phyloP scores from a whole-genome alignment of 2,888 invertebrate genomes.

The Drosophila flavopinicola region DNA sequence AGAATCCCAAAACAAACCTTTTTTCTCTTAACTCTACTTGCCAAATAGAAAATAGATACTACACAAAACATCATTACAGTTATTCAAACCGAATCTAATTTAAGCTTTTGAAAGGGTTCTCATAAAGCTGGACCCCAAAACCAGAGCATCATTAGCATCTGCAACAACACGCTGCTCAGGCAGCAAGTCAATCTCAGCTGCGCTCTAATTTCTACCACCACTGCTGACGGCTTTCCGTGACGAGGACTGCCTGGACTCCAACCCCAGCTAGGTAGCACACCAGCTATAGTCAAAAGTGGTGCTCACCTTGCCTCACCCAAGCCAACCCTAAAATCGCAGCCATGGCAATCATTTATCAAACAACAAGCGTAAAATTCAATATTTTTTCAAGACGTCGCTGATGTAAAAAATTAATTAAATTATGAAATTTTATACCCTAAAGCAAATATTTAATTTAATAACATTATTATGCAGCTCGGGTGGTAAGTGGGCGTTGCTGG shows the following conservation, averaged over 20 bases:
- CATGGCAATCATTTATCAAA: conserved; percentile 76
- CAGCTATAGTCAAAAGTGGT: conserved; percentile 10
- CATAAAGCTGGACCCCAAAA: too few relatives aligned
- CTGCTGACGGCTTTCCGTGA: neutral
- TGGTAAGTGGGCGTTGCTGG: conserved; percentile 38
- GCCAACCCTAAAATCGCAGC: conserved; percentile 54
- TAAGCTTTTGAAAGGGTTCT: too few relatives aligned
- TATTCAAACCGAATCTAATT: too few relatives aligned
- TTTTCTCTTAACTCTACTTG: too few relatives aligned
- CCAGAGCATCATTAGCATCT: conserved; percentile 25
- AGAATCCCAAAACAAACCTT: too few relatives aligned
- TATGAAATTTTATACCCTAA: conserved; percentile 77
- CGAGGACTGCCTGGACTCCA: neutral
- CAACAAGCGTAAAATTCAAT: conserved; percentile 72
- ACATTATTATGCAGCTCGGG: conserved; percentile 74
- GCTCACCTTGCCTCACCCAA: neutral
- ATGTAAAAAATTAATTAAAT: conserved; percentile 75
- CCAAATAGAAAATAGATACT: too few relatives aligned
- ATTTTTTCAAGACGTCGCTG: conserved; percentile 62
- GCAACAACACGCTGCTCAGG: conserved; percentile 12
- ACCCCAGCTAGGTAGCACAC: conserved; percentile 12
- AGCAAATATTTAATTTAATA: conserved; percentile 80
- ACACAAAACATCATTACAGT: too few relatives aligned
- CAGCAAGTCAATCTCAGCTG: conserved; percentile 52
- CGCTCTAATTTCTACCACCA: conserved; percentile 33